A percentile compares a stretch with the other conserved stretches of the same genome.
phyloP scores from a whole-genome alignment of 2,888 invertebrate genomes.

The Acanthopleura granulata region DNA sequence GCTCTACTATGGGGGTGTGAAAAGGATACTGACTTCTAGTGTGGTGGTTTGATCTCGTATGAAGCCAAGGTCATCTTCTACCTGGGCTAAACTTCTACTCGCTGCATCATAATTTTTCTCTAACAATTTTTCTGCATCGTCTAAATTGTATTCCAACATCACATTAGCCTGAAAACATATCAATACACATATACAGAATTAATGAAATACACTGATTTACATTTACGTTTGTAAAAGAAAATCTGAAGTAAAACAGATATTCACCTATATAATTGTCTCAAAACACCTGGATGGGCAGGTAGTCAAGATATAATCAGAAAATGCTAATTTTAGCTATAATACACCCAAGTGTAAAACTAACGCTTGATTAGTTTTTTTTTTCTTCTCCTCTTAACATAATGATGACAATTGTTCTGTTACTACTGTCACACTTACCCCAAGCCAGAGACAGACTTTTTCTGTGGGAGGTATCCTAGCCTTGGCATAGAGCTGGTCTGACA shows the following conservation, averaged over 20 bases:
- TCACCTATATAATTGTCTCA: too few species aligned
- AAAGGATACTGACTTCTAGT: constrained; percentile 86
- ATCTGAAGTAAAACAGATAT: too few species aligned
- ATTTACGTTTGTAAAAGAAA: too few species aligned
- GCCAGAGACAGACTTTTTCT: constrained; percentile 83
- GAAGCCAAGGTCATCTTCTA: constrained; percentile 94
- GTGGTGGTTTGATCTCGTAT: constrained; percentile 97
- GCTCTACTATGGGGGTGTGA: too few species aligned
- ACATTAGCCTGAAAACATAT: constrained; percentile 80
- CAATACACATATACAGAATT: background rate
- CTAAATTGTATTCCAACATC: constrained; percentile 94
- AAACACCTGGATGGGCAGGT: too few species aligned
- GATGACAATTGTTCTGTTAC: too few species aligned
- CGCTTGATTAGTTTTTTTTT: too few species aligned
- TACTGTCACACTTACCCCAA: constrained; percentile 72
- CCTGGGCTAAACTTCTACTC: constrained; percentile 83
- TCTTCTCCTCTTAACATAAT: too few species aligned
- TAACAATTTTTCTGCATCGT: constrained; percentile 88
- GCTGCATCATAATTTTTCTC: constrained; percentile 79
- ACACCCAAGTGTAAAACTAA: too few species aligned
- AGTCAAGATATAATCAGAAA: too few species aligned
- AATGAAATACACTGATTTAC: too few species aligned
- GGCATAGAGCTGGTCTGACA: constrained; percentile 92
- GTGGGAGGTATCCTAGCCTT: constrained; percentile 90
- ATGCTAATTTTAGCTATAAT: too few species aligned